A percentile compares a stretch with the other conserved stretches of the same genome.
Conservation (phyloP, 2,113 vertebrate genomes). For the Tetrax tetrax region DNA sequence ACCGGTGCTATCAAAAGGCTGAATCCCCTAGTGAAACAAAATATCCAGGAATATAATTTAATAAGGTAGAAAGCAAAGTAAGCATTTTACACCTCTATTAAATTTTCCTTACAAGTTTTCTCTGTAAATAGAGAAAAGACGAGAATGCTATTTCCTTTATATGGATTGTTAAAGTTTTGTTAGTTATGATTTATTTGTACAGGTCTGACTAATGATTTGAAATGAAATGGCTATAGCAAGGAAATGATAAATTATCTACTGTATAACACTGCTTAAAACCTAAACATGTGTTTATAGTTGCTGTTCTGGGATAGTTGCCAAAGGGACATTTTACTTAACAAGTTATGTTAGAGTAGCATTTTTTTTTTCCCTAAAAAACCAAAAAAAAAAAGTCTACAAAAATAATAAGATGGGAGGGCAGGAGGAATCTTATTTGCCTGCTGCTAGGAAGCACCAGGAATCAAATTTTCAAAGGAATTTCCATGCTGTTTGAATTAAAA, state of each 20-base stretch:
- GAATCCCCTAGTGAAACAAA: background rate
- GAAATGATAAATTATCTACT: constrained; percentile 71
- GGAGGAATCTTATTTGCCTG: background rate
- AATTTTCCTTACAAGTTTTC: constrained; percentile 40
- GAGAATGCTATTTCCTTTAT: constrained; percentile 17
- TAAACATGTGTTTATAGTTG: constrained; percentile 77
- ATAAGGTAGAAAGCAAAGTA: constrained; percentile 57
- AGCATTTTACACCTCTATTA: constrained; percentile 61
- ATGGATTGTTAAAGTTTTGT: constrained; percentile 45
- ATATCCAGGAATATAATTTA: constrained; percentile 33
- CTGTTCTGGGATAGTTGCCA: constrained; percentile 57
- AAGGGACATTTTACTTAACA: constrained; percentile 54
- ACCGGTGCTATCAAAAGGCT: accelerated
- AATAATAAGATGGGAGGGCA: background rate
- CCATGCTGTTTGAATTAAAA: background rate
- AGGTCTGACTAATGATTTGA: constrained; percentile 53
- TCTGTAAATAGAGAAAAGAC: constrained; percentile 42
- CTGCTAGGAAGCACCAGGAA: background rate
- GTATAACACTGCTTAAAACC: constrained; percentile 58
- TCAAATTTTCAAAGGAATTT: constrained; percentile 15
- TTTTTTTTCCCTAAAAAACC: background rate
- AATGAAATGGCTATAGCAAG: constrained; percentile 33
- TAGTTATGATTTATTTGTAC: constrained; percentile 64
- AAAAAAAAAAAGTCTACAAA: background rate
- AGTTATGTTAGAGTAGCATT: background rate